A percentile compares a stretch with the other conserved stretches of the same genome.
These are phyloP conservation scores for Trichonephila clavata DNA, from an alignment of 1,140 invertebrate species.

Conservation along the genomic window DNA sequence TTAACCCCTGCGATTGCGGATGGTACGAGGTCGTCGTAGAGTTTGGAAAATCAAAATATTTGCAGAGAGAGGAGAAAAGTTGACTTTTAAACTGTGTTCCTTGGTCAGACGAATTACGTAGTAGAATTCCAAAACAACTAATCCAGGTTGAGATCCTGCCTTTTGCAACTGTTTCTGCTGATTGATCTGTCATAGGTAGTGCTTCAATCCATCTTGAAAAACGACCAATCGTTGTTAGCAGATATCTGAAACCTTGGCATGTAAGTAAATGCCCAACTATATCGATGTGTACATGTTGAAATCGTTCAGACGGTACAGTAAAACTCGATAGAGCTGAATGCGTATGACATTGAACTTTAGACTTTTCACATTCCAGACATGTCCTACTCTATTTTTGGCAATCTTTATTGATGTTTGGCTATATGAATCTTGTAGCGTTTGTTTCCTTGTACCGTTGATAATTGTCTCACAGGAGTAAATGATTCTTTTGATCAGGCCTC, in stretches of 20 bases:
- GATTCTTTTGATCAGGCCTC: too few relatives aligned
- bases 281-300: slow-evolving; percentile 1
- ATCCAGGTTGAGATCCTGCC: not conserved
- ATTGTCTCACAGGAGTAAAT: too few relatives aligned
- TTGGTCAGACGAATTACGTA: not conserved
- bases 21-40: not conserved
- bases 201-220: too few relatives aligned
- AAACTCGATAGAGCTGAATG: slow-evolving; percentile 51
- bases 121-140: not conserved
- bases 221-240: not conserved
- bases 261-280: not conserved
- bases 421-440: slow-evolving; percentile 41
- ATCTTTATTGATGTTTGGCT: slow-evolving; percentile 55
- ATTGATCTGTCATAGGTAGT: not conserved
- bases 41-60: not conserved
- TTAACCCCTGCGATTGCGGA: not conserved
- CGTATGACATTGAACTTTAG: slow-evolving; percentile 74
- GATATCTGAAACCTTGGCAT: not conserved
- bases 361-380: slow-evolving; percentile 56
- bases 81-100: not conserved
- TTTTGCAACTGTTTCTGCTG: not conserved
- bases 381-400: not conserved
- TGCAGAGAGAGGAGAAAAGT: not conserved
- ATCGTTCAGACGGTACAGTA: not conserved
- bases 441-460: slow-evolving; percentile 52